Conservation (phyloP, 92 coral and sea anemone genomes). For the Parazoanthus darwini region DNA sequence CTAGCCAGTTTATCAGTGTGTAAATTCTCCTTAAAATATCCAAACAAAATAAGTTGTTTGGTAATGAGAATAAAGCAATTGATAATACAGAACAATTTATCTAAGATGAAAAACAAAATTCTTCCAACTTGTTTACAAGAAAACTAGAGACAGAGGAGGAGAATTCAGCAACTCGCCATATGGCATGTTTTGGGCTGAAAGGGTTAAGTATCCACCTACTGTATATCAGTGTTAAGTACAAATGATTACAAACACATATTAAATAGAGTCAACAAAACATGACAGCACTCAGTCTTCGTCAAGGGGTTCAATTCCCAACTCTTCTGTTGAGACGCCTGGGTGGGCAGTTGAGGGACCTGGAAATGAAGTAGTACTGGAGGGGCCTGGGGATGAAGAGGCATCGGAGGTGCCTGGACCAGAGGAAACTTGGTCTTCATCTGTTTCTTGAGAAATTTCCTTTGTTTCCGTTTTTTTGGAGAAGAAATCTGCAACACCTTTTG, state of each 20-base stretch:
- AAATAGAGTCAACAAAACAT: neutral
- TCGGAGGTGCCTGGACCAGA: neutral
- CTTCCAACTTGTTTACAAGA: too few species aligned
- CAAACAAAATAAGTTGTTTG: too few species aligned
- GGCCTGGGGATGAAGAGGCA: slow-evolving; percentile 1
- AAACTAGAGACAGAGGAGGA: too few species aligned
- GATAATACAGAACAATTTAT: too few species aligned
- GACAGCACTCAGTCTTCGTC: slow-evolving; percentile 4
- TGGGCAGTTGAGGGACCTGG: slow-evolving; percentile 36
- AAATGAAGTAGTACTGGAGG: slow-evolving; percentile 20
- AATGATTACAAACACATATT: neutral
- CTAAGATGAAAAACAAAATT: too few species aligned
- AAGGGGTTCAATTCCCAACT: slow-evolving; percentile 49
- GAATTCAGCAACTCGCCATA: too few species aligned
- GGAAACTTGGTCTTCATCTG: slow-evolving; percentile 1
- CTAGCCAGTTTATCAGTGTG: too few species aligned
- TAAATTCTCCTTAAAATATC: too few species aligned
- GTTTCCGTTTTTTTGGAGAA: slow-evolving; percentile 48
- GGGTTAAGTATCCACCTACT: too few species aligned
- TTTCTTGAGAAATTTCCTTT: slow-evolving; percentile 35
- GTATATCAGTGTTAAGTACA: too few species aligned
- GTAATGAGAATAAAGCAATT: too few species aligned
- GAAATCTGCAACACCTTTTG: slow-evolving; percentile 66
- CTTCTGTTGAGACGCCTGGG: slow-evolving; percentile 62
- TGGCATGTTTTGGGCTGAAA: too few species aligned